These are phyloP conservation scores for Protaetia brevitarsis DNA, from an alignment of 1,140 invertebrate species.

Conservation along the genomic window DNA sequence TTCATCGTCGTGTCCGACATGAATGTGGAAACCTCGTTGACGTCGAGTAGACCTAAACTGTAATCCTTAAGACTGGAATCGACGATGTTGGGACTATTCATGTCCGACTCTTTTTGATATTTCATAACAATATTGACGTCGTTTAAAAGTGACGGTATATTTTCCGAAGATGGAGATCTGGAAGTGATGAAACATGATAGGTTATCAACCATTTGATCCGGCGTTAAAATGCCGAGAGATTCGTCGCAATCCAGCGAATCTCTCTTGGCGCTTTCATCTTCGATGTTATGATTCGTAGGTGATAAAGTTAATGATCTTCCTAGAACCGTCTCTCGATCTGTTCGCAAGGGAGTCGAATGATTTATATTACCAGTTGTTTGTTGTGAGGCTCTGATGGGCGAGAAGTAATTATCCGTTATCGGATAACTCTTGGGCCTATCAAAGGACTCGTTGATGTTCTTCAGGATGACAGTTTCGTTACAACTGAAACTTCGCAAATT, in stretches of 20 bases:
- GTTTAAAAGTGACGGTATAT: conserved; percentile 28
- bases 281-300: conserved; percentile 19
- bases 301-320: conserved; percentile 25
- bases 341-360: conserved; percentile 14
- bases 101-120: conserved; percentile 25
- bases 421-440: conserved; percentile 3
- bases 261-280: conserved; percentile 40
- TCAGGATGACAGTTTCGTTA: conserved; percentile 8
- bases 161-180: conserved; percentile 38
- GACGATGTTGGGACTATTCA: conserved; percentile 38
- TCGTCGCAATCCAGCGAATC: conserved; percentile 55
- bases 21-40: conserved; percentile 36
- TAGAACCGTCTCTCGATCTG: conserved; percentile 16
- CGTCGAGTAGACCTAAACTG: conserved; percentile 43
- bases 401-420: neutral
- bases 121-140: conserved; percentile 14
- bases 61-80: conserved; percentile 37
- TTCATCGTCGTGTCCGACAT: conserved; percentile 56
- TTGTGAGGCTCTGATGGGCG: neutral
- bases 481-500: conserved; percentile 3
- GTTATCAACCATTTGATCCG: conserved; percentile 80
- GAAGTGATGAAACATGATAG: conserved; percentile 54
- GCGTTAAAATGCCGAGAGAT: conserved; percentile 79
- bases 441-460: conserved; percentile 13
- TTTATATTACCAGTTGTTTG: neutral